Percentiles rank a stretch among this genome's conserved stretches.
These are phyloP conservation scores for Himalopsyche japonica DNA, from an alignment of 2,888 invertebrate genomes.

Conservation along the genomic window DNA sequence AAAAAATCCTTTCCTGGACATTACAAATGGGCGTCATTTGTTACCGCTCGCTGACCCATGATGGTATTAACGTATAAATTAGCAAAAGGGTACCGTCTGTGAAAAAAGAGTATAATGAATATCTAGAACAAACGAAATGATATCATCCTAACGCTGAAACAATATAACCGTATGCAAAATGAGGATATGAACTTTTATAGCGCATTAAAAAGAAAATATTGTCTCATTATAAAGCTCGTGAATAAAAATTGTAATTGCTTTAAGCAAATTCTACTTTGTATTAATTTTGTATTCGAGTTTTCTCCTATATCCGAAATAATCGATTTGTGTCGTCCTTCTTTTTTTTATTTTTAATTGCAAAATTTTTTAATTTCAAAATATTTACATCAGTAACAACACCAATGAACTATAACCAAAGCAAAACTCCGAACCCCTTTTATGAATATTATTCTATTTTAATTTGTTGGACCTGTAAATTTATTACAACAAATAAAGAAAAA, in stretches of 20 bases:
- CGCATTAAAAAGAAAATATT: neutral
- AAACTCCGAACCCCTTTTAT: too few relatives aligned
- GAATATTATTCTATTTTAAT: too few relatives aligned
- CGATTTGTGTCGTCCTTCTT: too few relatives aligned
- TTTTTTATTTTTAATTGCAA: too few relatives aligned
- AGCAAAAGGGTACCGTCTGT: conserved; percentile 4
- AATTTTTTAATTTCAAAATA: too few relatives aligned
- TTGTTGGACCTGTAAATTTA: too few relatives aligned
- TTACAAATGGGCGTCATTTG: conserved; percentile 23
- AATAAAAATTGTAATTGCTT: neutral
- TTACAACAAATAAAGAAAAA: too few relatives aligned
- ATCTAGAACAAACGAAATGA: neutral
- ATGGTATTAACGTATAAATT: conserved; percentile 24
- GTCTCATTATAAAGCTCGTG: neutral
- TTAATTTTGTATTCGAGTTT: neutral
- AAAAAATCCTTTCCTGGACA: conserved; percentile 13
- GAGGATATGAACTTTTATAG: neutral
- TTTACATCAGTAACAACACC: too few relatives aligned
- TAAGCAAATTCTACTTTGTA: neutral
- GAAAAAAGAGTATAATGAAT: conserved; percentile 5
- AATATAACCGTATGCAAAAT: neutral
- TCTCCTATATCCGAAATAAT: too few relatives aligned
- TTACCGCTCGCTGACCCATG: conserved; percentile 20
- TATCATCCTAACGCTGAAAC: neutral
- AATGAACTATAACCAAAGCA: too few relatives aligned